Conservation (phyloP, 2,888 invertebrate species). For the Mesopsocus fuscifrons region DNA sequence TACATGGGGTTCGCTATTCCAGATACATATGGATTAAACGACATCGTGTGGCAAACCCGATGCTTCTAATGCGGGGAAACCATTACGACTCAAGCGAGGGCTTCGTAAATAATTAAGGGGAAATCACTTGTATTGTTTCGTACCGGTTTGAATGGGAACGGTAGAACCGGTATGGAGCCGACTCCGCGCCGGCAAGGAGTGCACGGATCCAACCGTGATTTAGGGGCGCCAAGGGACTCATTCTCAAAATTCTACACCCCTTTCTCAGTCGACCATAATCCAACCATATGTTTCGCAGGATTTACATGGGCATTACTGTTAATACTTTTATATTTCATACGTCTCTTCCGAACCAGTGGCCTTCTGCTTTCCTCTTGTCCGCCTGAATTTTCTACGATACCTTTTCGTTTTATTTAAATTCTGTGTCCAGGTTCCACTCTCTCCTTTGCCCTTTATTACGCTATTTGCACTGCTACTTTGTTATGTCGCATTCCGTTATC, state of each 20-base stretch:
- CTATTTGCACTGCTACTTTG: no score
- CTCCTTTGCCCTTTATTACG: no score
- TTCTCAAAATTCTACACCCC: slow-evolving; percentile 9
- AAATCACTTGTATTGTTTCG: background rate
- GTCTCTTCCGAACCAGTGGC: background rate
- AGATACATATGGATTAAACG: no score
- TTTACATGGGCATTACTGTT: slow-evolving; percentile 9
- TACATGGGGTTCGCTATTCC: no score
- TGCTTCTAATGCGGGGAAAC: background rate
- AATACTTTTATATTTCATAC: slow-evolving; percentile 10
- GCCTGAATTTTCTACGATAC: no score
- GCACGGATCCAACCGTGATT: slow-evolving; percentile 5
- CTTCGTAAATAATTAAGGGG: background rate
- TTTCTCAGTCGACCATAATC: slow-evolving; percentile 8
- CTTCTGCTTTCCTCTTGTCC: background rate
- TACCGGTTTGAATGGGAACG: background rate
- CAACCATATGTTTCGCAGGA: slow-evolving; percentile 10
- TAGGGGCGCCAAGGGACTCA: slow-evolving; percentile 7
- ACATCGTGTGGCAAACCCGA: no score
- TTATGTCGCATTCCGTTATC: no score
- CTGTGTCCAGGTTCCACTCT: no score
- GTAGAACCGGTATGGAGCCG: background rate
- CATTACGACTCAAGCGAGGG: background rate
- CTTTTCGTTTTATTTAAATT: no score
- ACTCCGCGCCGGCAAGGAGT: background rate